Percentiles rank a stretch among this genome's conserved stretches.
Conservation (phyloP, 1,140 invertebrate genomes). For the Orchesella cincta region DNA sequence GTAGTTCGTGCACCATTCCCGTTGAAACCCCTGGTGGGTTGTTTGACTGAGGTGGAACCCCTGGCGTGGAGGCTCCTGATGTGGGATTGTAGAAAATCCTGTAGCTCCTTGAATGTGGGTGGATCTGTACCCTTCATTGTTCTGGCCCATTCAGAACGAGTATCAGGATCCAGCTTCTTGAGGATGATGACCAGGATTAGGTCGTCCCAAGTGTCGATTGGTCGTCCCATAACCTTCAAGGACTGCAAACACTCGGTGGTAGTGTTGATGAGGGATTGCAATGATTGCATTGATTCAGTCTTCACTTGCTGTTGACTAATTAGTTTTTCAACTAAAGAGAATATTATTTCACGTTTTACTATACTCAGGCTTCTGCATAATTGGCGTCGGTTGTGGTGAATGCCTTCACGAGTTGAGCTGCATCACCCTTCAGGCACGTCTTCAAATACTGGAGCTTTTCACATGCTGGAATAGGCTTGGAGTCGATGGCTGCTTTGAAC, state of each 20-base stretch:
- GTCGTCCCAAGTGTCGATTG: not conserved
- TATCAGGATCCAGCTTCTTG: not conserved
- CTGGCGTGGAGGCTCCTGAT: not conserved
- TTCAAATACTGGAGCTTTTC: conserved; percentile 36
- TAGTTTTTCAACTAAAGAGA: not conserved
- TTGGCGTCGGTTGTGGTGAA: conserved; percentile 18
- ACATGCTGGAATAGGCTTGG: no score
- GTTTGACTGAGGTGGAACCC: not conserved
- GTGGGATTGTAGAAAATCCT: not conserved
- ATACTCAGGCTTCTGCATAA: conserved; percentile 28
- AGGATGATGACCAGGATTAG: not conserved
- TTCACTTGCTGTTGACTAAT: not conserved
- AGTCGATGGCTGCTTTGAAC: no score
- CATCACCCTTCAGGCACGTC: conserved; percentile 18
- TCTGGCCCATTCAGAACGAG: not conserved
- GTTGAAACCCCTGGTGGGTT: not conserved
- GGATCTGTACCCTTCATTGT: not conserved
- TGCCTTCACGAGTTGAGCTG: not conserved
- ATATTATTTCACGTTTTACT: conserved; percentile 22
- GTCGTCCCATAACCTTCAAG: not conserved
- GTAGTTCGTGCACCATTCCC: not conserved
- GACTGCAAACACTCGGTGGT: not conserved
- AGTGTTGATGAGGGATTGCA: not conserved
- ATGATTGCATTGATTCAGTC: no score
- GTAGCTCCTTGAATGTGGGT: not conserved